These are phyloP conservation scores for Nemurella pictetii DNA, from an alignment of 2,888 invertebrate species.

Conservation along the genomic window DNA sequence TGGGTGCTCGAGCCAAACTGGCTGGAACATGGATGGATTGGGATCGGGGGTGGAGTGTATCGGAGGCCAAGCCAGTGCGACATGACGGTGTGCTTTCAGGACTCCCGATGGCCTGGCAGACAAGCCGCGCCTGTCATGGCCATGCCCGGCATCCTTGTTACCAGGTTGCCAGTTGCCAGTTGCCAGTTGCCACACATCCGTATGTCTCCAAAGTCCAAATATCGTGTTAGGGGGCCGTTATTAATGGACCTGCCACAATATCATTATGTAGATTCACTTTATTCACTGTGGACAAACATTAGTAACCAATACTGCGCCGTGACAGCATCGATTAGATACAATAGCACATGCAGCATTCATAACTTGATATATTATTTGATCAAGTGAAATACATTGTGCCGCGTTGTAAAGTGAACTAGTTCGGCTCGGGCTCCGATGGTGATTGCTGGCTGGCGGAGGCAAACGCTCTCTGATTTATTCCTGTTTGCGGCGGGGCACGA, in stretches of 20 bases:
- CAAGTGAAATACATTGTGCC: slow-evolving; percentile 9
- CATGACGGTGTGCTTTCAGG: neutral
- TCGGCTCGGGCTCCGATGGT: neutral
- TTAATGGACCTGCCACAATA: slow-evolving; percentile 33
- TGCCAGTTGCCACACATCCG: neutral
- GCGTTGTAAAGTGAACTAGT: slow-evolving; percentile 19
- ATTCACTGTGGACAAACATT: slow-evolving; percentile 18
- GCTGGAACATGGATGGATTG: too few species aligned
- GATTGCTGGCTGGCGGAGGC: too few species aligned
- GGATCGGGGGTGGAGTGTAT: neutral
- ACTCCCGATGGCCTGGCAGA: neutral
- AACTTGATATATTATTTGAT: slow-evolving; percentile 15
- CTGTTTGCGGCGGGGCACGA: neutral
- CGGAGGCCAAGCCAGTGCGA: neutral
- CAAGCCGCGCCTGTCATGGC: slow-evolving; percentile 11
- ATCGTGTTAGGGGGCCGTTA: slow-evolving; percentile 32
- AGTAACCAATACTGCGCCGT: slow-evolving; percentile 20
- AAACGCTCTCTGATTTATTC: neutral
- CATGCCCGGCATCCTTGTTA: too few species aligned
- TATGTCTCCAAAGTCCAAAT: slow-evolving; percentile 33
- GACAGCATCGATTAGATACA: slow-evolving; percentile 18
- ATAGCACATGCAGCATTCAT: neutral
- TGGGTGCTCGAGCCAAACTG: too few species aligned
- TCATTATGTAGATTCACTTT: slow-evolving; percentile 29
- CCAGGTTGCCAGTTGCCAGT: too few species aligned